Evolutionary conservation across 1,140 invertebrate genomes (phyloP).

Genomic region (Drosophila pachea): DNA sequence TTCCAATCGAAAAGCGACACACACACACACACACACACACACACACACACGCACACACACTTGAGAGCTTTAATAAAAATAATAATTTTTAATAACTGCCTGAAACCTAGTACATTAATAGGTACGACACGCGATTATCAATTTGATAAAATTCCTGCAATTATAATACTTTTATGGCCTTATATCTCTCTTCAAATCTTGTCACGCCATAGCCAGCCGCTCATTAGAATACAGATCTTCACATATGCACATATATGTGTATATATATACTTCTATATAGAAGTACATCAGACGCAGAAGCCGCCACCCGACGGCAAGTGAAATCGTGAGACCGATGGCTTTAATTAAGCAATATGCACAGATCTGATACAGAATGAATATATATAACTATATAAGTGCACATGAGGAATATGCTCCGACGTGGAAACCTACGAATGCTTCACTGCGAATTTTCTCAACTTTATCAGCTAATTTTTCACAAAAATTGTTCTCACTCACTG

Average conservation of each 20-base stretch:
- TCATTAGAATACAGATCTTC: not conserved
- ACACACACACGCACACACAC: not conserved
- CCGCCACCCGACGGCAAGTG: not conserved
- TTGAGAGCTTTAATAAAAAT: not conserved
- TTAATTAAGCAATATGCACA: too few species aligned
- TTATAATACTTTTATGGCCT: conserved; percentile 11
- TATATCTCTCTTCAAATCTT: conserved; percentile 6
- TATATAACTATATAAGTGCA: too few species aligned
- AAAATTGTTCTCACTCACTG: too few species aligned
- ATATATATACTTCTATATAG: not conserved
- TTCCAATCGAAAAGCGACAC: too few species aligned
- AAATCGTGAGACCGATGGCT: too few species aligned
- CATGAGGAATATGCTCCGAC: too few species aligned
- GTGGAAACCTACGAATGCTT: too few species aligned
- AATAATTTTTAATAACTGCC: not conserved
- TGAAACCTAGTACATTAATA: not conserved
- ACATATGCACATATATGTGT: not conserved
- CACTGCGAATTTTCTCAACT: too few species aligned
- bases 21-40: too few species aligned
- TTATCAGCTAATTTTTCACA: too few species aligned
- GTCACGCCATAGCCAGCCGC: conserved; percentile 1
- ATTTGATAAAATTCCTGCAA: conserved; percentile 13
- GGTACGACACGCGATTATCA: not conserved
- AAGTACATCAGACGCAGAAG: not conserved
- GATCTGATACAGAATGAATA: too few species aligned